Base-by-base conservation (phyloP, 2,113 vertebrate genomes). In the Pagrus major region DNA sequence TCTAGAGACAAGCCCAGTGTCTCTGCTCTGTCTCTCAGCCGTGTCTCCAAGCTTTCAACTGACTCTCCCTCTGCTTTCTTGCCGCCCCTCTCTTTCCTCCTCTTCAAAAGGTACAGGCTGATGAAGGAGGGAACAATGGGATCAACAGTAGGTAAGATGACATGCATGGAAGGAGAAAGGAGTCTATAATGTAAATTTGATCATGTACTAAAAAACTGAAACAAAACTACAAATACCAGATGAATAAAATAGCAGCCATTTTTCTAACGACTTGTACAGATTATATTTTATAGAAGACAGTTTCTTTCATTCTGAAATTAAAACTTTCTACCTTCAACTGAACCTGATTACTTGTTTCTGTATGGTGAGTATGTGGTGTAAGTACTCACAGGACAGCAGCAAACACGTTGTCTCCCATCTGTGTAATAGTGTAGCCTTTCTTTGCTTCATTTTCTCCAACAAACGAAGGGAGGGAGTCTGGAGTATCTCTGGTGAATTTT, bases 331-430 rank as follows among this genome's bases (percentile, higher is more conserved):
- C 35, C 10, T 1, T 16, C 33, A 51, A 3, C 10, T 23, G 14
- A 20, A 44, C 25, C 1, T 55, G 23, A 72, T 37, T 3, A 16
- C 33, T 10, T 55, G 71, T 56, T 9, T n/a, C n/a, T 16, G 27
- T 16, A n/a, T 29, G 54, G n/a, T 52, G 14, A 31, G 39, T 9
- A 44, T 29, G 6, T 56, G 23, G 18, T 23, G 29, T 61, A 37
- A 51, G 35, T 67, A 95, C 97, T 96, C 95, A 99, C 98, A 96
- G 95, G 80, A 98, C 95, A 49, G 98, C 97, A 64, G 96, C 95
- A 92, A 99, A 99, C 75, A 99, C 64, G 41, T 99, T 99, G 88
- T 98, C 97, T 59, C 98, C 98, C 91, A 94, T 93, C 91, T 96
- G 97, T 78, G 94, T 88, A 83, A 99, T 97, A 23, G 87, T 25